Evolutionary conservation across 2,113 vertebrate species (phyloP).

Genomic region (Etheostoma cragini): DNA sequence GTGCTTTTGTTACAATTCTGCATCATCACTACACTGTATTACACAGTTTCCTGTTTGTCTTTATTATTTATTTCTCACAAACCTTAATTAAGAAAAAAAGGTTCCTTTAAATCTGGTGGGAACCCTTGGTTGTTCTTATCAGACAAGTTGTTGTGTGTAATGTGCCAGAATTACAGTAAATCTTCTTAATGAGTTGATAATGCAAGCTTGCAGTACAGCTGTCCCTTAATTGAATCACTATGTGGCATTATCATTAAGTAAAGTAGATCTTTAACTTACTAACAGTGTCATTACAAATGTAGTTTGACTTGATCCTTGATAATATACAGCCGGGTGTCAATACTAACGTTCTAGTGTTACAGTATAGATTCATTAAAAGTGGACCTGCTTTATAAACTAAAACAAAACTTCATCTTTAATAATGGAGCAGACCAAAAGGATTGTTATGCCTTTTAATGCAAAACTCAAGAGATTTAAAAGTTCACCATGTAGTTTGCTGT

Average conservation of each 20-base stretch:
- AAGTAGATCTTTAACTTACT: background rate
- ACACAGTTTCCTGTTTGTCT: background rate
- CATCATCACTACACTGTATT: background rate
- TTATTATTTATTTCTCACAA: background rate
- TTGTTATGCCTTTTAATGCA: background rate
- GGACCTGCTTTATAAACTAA: background rate
- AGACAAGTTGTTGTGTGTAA: background rate
- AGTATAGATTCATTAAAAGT: background rate
- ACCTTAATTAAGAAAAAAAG: background rate
- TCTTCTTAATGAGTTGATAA: background rate
- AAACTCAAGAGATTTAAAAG: slow-evolving; percentile 6
- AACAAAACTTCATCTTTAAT: background rate
- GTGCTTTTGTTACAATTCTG: background rate
- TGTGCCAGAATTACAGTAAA: background rate
- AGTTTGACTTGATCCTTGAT: background rate
- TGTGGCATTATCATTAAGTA: background rate
- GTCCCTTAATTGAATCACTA: background rate
- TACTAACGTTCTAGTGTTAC: background rate
- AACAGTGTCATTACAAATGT: background rate
- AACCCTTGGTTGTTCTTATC: background rate
- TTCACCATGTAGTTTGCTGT: background rate
- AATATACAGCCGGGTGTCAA: background rate
- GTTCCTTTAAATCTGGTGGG: background rate
- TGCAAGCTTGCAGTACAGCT: background rate
- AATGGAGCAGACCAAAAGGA: background rate